Evolutionary conservation across 2,888 invertebrate species (phyloP).

Genomic region (Pseudeuparius sepicola): DNA sequence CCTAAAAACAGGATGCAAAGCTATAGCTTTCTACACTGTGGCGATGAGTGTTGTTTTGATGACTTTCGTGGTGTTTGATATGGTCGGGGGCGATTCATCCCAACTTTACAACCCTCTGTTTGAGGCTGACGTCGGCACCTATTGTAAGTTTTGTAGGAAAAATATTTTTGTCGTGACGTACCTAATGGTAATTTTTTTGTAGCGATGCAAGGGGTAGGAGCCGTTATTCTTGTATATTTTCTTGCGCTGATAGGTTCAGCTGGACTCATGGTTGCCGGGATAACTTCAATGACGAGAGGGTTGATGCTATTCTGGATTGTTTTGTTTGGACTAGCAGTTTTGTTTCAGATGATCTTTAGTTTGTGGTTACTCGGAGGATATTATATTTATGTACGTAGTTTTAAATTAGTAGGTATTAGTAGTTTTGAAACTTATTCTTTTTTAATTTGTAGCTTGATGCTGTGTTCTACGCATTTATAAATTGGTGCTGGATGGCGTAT

Average conservation of each 20-base stretch:
- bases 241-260: constrained; percentile 47
- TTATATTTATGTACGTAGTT: constrained; percentile 74
- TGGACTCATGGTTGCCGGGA: constrained; percentile 51
- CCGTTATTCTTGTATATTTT: constrained; percentile 51
- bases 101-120: constrained; percentile 83
- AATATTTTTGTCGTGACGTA: constrained; percentile 1
- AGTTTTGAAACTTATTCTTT: constrained; percentile 21
- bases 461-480: constrained; percentile 63
- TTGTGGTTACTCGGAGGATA: constrained; percentile 82
- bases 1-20: constrained; percentile 65
- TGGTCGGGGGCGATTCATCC: constrained; percentile 80
- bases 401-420: no score
- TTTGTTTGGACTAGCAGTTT: constrained; percentile 55
- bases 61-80: constrained; percentile 63
- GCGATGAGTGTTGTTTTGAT: constrained; percentile 66
- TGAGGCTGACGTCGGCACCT: constrained; percentile 78
- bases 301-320: constrained; percentile 73
- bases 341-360: constrained; percentile 71
- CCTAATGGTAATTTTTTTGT: constrained; percentile 18
- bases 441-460: constrained; percentile 61
- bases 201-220: constrained; percentile 68
- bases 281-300: constrained; percentile 63
- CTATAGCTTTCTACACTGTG: constrained; percentile 69
- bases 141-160: constrained; percentile 56
- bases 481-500: constrained; percentile 77